Base-by-base conservation (phyloP, 2,113 vertebrate species). In the Solea senegalensis region DNA sequence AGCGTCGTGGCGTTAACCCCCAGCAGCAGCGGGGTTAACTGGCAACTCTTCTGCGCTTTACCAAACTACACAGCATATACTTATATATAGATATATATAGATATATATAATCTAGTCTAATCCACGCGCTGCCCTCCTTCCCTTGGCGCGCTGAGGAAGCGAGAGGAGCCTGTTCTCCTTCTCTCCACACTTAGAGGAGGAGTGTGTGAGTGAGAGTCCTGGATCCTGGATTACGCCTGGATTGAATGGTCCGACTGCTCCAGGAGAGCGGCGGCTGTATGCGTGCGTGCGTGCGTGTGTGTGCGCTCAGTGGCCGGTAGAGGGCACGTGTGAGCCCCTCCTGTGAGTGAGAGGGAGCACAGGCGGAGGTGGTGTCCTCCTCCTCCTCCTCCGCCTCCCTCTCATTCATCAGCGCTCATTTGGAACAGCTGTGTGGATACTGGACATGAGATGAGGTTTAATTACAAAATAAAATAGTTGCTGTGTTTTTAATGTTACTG, bases 211-310 rank as follows among this genome's bases (percentile, higher is more conserved):
- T 81, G 86, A 86, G 86, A 86, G 86, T 86, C 86, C 82, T 81
- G 83, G 72, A 82, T 90, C 87, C 91, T 88, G 88, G 84, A 86
- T 87, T 89, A 82, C 85, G 89, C 80, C 71, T 72, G 86, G 85
- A 90, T 88, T 73, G 85, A 87, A 79, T 54, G 81, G 80, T 84
- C 87, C 81, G 69, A 76, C 80, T 75, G 82, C 82, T 87, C 70
- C 72, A n/a, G 13, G 70, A 81, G 85, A 57, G 75, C 72, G 7
- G 68, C 77, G 78, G 69, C 66, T 86, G 85, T 9, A 55, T 3
- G 43, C 43, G 43, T 46, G 44, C 44, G 44, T 46, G 44, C 44
- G 44, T 46, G 45, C 34, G 34, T 41, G 55, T 34, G 16, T 7
- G 66, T 57, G 65, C 85, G 71, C 72, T 5, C 26, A 56, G 56